Evolutionary conservation across 2,797 vertebrate genomes (phyloP).

Genomic region (Benthosema pterotum): DNA sequence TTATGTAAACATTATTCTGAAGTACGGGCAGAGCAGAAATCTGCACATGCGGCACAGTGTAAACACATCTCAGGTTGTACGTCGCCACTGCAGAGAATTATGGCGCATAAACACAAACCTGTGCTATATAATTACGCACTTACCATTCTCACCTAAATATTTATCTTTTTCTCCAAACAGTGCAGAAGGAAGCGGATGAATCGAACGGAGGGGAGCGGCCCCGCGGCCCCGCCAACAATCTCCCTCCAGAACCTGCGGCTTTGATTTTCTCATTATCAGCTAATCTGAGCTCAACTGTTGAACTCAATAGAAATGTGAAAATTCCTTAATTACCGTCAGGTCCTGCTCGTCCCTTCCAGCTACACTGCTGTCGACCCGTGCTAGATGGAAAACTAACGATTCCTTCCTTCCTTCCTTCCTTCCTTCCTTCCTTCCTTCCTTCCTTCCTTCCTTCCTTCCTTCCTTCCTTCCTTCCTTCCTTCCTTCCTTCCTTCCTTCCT

Average conservation of each 20-base stretch:
- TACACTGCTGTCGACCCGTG: slow-evolving; percentile 58
- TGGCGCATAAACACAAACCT: not conserved
- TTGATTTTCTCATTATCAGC: slow-evolving; percentile 54
- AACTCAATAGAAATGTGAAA: slow-evolving; percentile 37
- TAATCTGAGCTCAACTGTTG: slow-evolving; percentile 58
- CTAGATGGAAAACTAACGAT: slow-evolving; percentile 28
- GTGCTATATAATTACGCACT: not conserved
- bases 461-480: not conserved
- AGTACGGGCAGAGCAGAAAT: slow-evolving; percentile 18
- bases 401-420: not conserved
- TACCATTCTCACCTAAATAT: slow-evolving; percentile 10
- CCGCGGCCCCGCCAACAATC: not conserved
- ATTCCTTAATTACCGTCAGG: slow-evolving; percentile 28
- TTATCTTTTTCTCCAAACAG: not conserved
- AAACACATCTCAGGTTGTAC: no score
- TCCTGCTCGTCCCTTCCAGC: slow-evolving; percentile 47
- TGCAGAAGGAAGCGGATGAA: slow-evolving; percentile 3
- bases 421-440: not conserved
- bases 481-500: slow-evolving; percentile 2
- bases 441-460: slow-evolving; percentile 2
- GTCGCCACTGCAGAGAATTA: no score
- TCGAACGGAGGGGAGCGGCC: slow-evolving; percentile 7
- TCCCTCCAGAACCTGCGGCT: not conserved
- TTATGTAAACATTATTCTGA: not conserved
- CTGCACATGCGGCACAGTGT: no score